These are phyloP conservation scores for Montipora capricornis DNA, from an alignment of 64 coral and sea anemone species.

Conservation along the genomic window DNA sequence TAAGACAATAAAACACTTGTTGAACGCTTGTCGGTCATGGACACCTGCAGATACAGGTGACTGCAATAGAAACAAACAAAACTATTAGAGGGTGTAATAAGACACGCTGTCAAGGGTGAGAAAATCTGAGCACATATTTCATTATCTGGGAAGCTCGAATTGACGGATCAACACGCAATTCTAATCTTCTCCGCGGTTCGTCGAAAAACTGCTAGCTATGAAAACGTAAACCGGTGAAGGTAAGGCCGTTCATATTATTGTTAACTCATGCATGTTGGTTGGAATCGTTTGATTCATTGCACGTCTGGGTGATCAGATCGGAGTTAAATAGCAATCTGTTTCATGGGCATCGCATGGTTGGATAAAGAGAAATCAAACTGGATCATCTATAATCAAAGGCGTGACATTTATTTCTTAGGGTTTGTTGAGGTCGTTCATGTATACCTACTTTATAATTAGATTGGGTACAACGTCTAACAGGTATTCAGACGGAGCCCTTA, in stretches of 20 bases:
- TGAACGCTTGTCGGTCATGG: constrained; percentile 7
- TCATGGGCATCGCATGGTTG: background rate
- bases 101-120: background rate
- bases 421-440: background rate
- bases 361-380: background rate
- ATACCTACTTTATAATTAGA: too few relatives aligned
- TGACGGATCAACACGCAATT: too few relatives aligned
- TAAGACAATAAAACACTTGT: constrained; percentile 16
- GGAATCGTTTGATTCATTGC: background rate
- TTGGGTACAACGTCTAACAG: too few relatives aligned
- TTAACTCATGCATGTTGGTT: background rate
- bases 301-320: background rate
- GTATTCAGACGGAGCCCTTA: too few relatives aligned
- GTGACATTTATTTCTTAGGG: background rate
- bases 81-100: background rate
- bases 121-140: constrained; percentile 14
- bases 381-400: background rate
- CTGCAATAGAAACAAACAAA: background rate
- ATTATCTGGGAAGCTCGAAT: background rate
- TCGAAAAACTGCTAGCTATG: background rate
- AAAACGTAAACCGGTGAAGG: background rate
- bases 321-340: background rate
- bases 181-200: background rate
- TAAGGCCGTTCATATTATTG: background rate
- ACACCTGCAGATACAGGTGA: constrained; percentile 44